Base-by-base conservation (phyloP, 2,888 invertebrate species). In the Eurois occulta region DNA sequence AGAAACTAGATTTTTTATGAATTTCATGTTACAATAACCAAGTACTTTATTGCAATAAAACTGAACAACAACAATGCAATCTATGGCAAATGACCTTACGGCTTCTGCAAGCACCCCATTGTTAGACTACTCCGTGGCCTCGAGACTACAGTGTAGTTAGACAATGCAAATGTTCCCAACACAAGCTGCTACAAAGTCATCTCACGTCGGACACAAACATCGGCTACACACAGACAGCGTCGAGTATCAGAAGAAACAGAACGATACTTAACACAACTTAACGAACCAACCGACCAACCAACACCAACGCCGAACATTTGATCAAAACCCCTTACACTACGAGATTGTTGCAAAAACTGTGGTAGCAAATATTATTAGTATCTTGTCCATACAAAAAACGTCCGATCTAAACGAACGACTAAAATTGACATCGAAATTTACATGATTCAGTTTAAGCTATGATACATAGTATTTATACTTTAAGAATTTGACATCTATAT, bases 381-480 rank as follows among this genome's bases (percentile, higher is more conserved):
- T 82, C 86, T 89, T 84, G 83, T 91, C 90, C 92, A 93, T 95
- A 95, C 94, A 95, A 95, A 94, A 90, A 87, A 87, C 85, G 88
- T 91, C 90, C 95, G 92, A 89, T 83, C 94, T 94, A 93, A 90
- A 91, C 93, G 94, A 90, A 92, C 92, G 84, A 88, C 95, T 95
- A 96, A 94, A 96, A 96, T 96, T 96, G 96, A 96, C 96, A 96
- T 96, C 95, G 94, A 96, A 94, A 94, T 94, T 94, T 96, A 95
- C 95, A 96, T 92, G 93, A 95, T 93, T 93, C 91, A 89, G 86
- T 94, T 93, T 95, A 95, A 95, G 95, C 96, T 96, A 95, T 95
- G 92, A 94, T 95, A 96, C 95, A 95, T 88, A 91, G 91, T 92
- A 91, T 93, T 93, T 91, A 91, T 90, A 91, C 88, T 88, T 94